Evolutionary conservation across 2,888 invertebrate species (phyloP), one percentile per base, ranked within the genome.

Genomic region (Xestia sexstrigata): DNA sequence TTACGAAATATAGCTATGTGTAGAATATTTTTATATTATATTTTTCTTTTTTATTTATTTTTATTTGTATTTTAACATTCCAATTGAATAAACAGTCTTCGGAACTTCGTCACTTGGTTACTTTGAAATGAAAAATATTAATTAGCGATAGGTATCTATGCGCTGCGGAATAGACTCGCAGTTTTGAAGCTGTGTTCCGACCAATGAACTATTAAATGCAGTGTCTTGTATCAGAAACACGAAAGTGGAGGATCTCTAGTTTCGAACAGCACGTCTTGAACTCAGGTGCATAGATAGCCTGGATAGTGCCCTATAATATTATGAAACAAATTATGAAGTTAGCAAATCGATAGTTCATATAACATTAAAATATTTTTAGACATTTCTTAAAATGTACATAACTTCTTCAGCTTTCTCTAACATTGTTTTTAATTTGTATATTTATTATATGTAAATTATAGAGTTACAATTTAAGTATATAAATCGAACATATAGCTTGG

Each of bases 21-120:
- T 83, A 85, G 81, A 80, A 75, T 87, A 85, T 88, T 88, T 87
- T 84, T 84, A 85, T 86, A 85, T 79, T 73, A 76, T 85, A 82
- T 86, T 87, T 88, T 79, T 78, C 60, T 65, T 86, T 83, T 85
- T 52, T 89, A 80, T 82, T 78, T 84, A 60, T 67, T 81, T 87
- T 89, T 84, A 85, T 81, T 87, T 81, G 68, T 82, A 74, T 84
- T 84, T 65, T 84, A 86, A 85, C 89, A 88, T 88, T 88, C 88
- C 89, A 88, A 76, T 55, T 81, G 74, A 81, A 83, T 74, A 74
- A 84, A 80, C 74, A 45, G 75, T 70, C 58, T 66, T 62, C 49
- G 65, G 60, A 67, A 76, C 42, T 78, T 73, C 39, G 63, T 78
- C 68, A 74, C 39, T 76, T 60, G 52, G 52, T 82, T 74, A 69